Base-by-base conservation (phyloP, 2,888 invertebrate genomes). In the Drosophila quinaria region DNA sequence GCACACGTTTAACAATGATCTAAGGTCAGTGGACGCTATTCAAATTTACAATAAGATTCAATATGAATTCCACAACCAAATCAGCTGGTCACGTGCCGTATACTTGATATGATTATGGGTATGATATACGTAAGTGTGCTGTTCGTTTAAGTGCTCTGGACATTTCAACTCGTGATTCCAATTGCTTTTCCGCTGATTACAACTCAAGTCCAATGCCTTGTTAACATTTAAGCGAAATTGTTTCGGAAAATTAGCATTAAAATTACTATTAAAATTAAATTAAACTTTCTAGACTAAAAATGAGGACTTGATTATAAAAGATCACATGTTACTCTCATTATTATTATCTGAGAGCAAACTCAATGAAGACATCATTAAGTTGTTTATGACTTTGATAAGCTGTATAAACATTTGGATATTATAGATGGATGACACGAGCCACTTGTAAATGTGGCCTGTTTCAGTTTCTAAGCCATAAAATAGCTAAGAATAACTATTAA, bases 311-410 rank as follows among this genome's bases (percentile, higher is more conserved):
- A 25, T 41, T 58, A 17, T 13, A 1, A n/a, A 9, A 39, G 54
- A 66, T 68, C 63, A 63, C 74, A 74, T 74, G 74, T 11, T 29
- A 29, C 22, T 4, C n/a, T n/a, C 33, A 29, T 29, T 25, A 22
- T 42, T 41, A 61, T 61, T 56, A 56, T 47, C 74, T 51, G 13
- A n/a, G 13, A n/a, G 9, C 13, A 15, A 15, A 29, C 25, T 15
- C 29, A 29, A 29, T 47, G 78, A 54, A 69, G 49, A 63, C 70
- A 63, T 75, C 79, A 56, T 79, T 78, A 70, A 68, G 54, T 76
- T 61, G 85, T 79, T 81, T 83, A 85, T 55, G 73, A 25, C 3
- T 10, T 35, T 19, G 67, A 76, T 76, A 73, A 65, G 58, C 52
- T 44, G 37, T 52, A 19, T n/a, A 17, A 51, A 58, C 31, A 56